Conservation (phyloP, 1,140 invertebrate genomes). For the Galendromus occidentalis region DNA sequence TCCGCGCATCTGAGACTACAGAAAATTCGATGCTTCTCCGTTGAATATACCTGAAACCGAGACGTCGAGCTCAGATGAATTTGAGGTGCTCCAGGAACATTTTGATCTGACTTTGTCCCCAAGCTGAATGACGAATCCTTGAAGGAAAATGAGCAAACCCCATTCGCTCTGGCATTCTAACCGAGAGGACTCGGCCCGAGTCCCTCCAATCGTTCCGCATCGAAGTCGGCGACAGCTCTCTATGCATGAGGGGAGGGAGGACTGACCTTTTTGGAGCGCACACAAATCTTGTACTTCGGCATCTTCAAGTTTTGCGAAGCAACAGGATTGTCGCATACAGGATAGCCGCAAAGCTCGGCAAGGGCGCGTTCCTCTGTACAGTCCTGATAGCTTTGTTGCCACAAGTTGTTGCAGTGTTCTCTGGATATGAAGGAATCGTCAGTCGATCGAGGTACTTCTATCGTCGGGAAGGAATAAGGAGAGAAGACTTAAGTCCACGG, state of each 20-base stretch:
- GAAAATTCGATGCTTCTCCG: neutral
- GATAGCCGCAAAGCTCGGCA: neutral
- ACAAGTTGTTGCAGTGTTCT: neutral
- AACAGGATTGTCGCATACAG: neutral
- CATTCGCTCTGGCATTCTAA: neutral
- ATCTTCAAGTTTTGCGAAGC: neutral
- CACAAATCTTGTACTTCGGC: neutral
- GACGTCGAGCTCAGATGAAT: too few relatives aligned
- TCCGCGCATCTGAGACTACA: neutral
- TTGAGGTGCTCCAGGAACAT: neutral
- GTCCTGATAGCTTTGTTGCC: slow-evolving; percentile 4
- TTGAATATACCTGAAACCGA: neutral
- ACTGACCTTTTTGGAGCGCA: neutral
- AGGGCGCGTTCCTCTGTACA: neutral
- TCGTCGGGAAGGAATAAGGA: too few relatives aligned
- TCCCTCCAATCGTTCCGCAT: too few relatives aligned
- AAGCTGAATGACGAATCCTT: neutral
- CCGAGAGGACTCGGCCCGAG: neutral
- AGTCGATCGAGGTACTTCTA: too few relatives aligned
- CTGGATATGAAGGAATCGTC: neutral
- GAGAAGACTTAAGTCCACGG: too few relatives aligned
- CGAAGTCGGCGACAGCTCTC: too few relatives aligned
- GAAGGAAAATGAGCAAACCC: neutral
- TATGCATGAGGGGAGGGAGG: too few relatives aligned
- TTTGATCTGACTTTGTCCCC: neutral